phyloP scores from a whole-genome alignment of 2,888 invertebrate genomes.

The Nezara viridula region DNA sequence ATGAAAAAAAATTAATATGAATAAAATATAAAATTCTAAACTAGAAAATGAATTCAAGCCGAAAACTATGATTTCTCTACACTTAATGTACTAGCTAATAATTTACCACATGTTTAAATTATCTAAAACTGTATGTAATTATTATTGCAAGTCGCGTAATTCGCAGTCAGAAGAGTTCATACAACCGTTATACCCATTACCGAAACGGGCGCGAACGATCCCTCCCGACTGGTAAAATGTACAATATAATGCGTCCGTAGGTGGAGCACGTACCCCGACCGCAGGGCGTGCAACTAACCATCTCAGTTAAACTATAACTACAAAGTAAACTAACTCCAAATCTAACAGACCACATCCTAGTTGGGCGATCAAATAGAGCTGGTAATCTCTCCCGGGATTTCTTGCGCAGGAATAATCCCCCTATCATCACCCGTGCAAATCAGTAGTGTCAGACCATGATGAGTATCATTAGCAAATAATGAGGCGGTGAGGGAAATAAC shows the following conservation, averaged over 20 bases:
- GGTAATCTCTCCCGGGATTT: background rate
- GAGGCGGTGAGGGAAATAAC: background rate
- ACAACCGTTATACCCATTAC: background rate
- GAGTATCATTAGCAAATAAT: background rate
- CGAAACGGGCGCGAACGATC: background rate
- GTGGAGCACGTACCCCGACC: background rate
- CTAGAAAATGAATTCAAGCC: no score
- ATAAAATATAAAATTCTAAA: no score
- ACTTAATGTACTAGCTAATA: no score
- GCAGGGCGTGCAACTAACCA: background rate
- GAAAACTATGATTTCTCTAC: no score
- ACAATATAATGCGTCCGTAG: background rate
- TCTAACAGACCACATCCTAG: constrained; percentile 37
- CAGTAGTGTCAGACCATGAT: background rate
- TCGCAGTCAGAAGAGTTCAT: background rate
- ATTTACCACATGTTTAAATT: background rate
- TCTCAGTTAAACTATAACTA: constrained; percentile 37
- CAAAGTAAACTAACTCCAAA: constrained; percentile 44
- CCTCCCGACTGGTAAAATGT: background rate
- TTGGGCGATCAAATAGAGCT: background rate
- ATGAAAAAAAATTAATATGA: no score
- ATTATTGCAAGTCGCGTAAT: background rate
- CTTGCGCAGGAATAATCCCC: background rate
- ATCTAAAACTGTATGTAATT: background rate
- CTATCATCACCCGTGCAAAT: constrained; percentile 1